These are phyloP conservation scores for Cyprinella venusta DNA, from an alignment of 2,797 vertebrate species.

Conservation along the genomic window DNA sequence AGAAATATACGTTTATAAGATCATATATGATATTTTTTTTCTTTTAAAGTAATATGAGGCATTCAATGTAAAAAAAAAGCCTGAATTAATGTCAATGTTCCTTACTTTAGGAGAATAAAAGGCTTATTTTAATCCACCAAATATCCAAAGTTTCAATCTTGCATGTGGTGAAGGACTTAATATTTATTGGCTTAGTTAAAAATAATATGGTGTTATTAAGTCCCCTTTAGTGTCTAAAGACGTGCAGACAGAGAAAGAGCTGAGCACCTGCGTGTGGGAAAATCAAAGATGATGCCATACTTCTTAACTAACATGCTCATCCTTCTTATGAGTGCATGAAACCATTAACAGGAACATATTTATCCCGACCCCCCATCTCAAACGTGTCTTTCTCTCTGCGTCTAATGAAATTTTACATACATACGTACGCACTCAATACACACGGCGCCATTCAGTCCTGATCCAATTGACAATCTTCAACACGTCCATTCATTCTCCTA, in stretches of 20 bases:
- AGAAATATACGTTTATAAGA: not conserved
- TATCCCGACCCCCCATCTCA: not conserved
- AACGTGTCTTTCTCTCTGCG: not conserved
- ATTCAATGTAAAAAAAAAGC: not conserved
- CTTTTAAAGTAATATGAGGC: not conserved
- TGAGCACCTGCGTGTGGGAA: conserved; percentile 1
- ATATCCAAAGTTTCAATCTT: not conserved
- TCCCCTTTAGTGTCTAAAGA: not conserved
- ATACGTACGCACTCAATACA: conserved; percentile 17
- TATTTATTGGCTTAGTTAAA: not conserved
- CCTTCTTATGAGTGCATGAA: conserved; percentile 18
- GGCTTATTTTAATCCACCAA: conserved; percentile 16
- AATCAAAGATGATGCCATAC: conserved; percentile 21
- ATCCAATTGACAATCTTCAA: conserved; percentile 21
- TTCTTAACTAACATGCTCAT: not conserved
- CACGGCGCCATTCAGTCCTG: conserved; percentile 2
- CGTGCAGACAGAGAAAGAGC: not conserved
- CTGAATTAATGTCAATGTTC: not conserved
- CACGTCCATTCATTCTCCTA: conserved; percentile 35
- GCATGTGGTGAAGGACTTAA: not conserved
- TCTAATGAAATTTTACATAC: conserved; percentile 44
- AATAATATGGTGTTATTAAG: not conserved
- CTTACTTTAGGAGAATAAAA: not conserved
- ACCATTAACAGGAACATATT: conserved; percentile 13
- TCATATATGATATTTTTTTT: not conserved